A percentile compares a stretch with the other conserved stretches of the same genome.
Evolutionary conservation across 2,113 vertebrate species (phyloP).

Genomic region (Peucedramus taeniatus): DNA sequence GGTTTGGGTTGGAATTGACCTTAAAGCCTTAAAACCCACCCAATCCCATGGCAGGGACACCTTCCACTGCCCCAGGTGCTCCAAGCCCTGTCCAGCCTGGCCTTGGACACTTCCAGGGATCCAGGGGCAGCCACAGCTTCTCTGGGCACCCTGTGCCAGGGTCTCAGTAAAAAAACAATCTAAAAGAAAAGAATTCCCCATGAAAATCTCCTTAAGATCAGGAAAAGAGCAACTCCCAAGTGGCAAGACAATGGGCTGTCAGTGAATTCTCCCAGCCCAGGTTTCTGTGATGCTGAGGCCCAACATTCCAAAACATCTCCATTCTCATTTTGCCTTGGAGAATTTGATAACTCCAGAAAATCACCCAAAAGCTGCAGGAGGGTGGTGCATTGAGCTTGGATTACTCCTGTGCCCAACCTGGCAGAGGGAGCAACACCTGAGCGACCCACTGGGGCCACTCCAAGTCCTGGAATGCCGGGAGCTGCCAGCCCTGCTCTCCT

Average conservation of each 20-base stretch:
- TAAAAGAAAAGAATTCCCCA: background rate
- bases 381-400: background rate
- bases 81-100: rapidly evolving
- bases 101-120: background rate
- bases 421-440: background rate
- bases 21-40: too few relatives aligned
- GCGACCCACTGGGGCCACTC: constrained; percentile 52
- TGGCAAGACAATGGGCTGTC: background rate
- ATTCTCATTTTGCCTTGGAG: background rate
- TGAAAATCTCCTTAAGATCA: background rate
- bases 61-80: background rate
- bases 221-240: background rate
- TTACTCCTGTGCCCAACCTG: background rate
- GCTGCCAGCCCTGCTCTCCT: constrained; percentile 44
- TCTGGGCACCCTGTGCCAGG: background rate
- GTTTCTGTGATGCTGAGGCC: background rate
- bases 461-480: constrained; percentile 65
- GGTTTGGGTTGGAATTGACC: background rate
- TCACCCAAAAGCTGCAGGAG: background rate
- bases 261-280: background rate
- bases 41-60: background rate
- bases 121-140: background rate
- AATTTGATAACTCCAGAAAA: background rate
- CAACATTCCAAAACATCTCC: background rate
- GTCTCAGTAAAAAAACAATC: background rate